Conservation (phyloP, 2,113 vertebrate species). For the Neopipo cinnamomea region DNA sequence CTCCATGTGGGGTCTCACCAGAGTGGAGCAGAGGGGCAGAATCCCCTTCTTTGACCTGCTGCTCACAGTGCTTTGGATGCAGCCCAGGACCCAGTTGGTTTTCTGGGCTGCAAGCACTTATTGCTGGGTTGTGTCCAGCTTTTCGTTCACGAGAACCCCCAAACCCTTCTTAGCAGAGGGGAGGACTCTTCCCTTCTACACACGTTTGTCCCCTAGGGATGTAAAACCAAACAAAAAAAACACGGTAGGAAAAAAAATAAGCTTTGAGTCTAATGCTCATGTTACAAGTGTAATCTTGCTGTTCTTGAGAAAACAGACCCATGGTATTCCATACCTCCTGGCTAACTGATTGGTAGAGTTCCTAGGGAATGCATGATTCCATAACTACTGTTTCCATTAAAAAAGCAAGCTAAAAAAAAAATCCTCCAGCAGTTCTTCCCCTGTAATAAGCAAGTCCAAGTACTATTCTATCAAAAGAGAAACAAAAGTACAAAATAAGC, state of each 20-base stretch:
- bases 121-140: not conserved
- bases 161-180: not conserved
- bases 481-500: not conserved
- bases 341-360: not conserved
- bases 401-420: not conserved
- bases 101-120: not conserved
- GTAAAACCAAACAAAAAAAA: not conserved
- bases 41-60: not conserved
- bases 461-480: not conserved
- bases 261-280: not conserved
- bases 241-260: rapidly evolving
- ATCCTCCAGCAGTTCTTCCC: not conserved
- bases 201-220: not conserved
- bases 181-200: not conserved
- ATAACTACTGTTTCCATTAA: not conserved
- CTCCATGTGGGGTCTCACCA: not conserved
- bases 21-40: not conserved
- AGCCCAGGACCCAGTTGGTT: not conserved
- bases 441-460: not conserved
- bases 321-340: not conserved
- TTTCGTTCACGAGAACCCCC: not conserved
- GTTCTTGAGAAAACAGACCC: not conserved
- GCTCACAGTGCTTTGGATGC: rapidly evolving
- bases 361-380: not conserved
- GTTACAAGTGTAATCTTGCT: not conserved